Conservation (phyloP, 2,888 invertebrate species). For the Podabrus alpinus region DNA sequence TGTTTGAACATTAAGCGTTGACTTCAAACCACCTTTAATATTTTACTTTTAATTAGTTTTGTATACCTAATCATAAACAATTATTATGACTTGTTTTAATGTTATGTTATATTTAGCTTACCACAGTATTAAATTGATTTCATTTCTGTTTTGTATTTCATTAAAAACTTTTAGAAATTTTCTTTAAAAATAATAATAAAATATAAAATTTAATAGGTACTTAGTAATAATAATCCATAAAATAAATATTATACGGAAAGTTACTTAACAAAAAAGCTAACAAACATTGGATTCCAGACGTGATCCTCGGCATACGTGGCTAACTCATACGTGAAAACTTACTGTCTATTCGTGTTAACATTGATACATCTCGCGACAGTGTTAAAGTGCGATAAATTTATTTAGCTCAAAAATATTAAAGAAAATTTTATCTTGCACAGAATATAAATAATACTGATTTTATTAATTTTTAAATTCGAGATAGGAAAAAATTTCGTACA, state of each 20-base stretch:
- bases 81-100: not conserved
- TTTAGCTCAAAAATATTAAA: not conserved
- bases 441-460: not conserved
- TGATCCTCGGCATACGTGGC: not conserved
- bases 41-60: conserved; percentile 3
- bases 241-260: not conserved
- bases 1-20: not conserved
- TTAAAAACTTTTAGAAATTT: not conserved
- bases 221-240: not conserved
- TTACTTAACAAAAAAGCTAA: not conserved
- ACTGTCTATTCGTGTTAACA: not conserved
- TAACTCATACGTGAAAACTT: not conserved
- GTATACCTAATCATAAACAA: not conserved
- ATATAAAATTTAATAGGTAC: not conserved
- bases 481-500: too few species aligned
- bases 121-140: not conserved
- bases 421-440: not conserved
- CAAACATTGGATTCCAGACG: not conserved
- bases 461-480: not conserved
- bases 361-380: not conserved
- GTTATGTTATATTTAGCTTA: not conserved
- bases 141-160: not conserved
- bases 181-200: not conserved
- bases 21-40: not conserved
- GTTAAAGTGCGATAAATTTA: not conserved